These are phyloP conservation scores for Chrysaora quinquecirrha DNA, from an alignment of 30 jellyfish, hydroid and myxozoan species.

Conservation along the genomic window DNA sequence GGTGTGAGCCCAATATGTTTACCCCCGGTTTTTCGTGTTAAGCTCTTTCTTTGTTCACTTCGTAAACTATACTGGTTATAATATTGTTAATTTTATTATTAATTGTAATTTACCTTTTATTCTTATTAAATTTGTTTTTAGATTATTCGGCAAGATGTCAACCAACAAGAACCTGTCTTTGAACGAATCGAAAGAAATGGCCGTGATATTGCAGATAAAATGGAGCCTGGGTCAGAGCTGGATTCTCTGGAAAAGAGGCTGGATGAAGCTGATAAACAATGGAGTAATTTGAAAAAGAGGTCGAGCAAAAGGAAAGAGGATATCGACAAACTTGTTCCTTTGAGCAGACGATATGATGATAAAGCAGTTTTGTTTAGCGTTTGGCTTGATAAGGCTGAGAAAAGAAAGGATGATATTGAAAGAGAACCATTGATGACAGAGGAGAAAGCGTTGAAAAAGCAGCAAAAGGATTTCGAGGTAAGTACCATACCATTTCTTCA, in stretches of 20 bases:
- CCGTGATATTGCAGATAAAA: slow-evolving; percentile 47
- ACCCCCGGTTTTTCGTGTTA: too few species aligned
- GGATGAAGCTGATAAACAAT: slow-evolving; percentile 59
- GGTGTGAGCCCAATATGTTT: too few species aligned
- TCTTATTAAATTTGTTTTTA: neutral
- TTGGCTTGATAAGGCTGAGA: slow-evolving; percentile 84
- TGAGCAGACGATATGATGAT: slow-evolving; percentile 62
- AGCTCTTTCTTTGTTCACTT: too few species aligned
- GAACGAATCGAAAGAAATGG: slow-evolving; percentile 85
- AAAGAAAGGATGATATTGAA: slow-evolving; percentile 64
- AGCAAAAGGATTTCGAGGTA: slow-evolving; percentile 79
- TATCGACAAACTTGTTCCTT: slow-evolving; percentile 70
- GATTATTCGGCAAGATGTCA: slow-evolving; percentile 84
- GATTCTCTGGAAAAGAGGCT: slow-evolving; percentile 65
- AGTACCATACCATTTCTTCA: too few species aligned
- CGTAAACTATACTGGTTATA: neutral
- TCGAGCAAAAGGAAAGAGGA: slow-evolving; percentile 64
- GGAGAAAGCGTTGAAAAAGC: slow-evolving; percentile 54
- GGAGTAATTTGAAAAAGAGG: slow-evolving; percentile 62
- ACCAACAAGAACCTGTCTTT: slow-evolving; percentile 87
- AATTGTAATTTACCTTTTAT: neutral
- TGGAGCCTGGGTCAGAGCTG: slow-evolving; percentile 85
- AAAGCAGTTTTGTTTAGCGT: slow-evolving; percentile 69
- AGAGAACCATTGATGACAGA: slow-evolving; percentile 21
- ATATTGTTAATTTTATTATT: neutral